Evolutionary conservation across 92 coral and sea anemone genomes (phyloP).

Genomic region (Phenganax stokvisi): DNA sequence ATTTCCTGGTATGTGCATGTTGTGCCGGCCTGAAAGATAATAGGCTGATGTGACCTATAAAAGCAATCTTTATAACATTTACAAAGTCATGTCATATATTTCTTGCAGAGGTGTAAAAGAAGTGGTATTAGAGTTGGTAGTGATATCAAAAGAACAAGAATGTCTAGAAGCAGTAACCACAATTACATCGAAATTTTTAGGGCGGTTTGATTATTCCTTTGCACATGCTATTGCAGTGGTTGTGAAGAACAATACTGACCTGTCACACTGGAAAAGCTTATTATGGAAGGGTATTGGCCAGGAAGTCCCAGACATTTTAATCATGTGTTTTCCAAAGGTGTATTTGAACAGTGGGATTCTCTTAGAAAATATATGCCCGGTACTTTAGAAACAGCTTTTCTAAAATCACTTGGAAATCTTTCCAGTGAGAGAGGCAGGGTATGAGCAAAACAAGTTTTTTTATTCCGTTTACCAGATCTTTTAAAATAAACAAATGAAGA

Average conservation of each 20-base stretch:
- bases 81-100: not conserved
- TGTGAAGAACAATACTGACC: constrained; percentile 20
- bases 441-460: not conserved
- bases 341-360: constrained; percentile 10
- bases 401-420: constrained; percentile 10
- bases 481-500: not conserved
- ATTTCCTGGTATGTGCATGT: no score
- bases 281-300: constrained; percentile 25
- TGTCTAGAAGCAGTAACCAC: no score
- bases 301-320: constrained; percentile 16
- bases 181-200: not conserved
- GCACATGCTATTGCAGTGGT: constrained; percentile 16
- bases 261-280: not conserved
- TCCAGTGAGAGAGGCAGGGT: constrained; percentile 31
- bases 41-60: no score
- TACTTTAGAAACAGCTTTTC: constrained; percentile 24
- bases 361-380: constrained; percentile 16
- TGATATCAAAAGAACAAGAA: no score
- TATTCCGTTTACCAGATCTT: not conserved
- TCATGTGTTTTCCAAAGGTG: not conserved
- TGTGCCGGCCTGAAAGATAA: no score
- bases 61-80: no score
- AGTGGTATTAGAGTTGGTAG: no score
- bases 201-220: constrained; percentile 13
- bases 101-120: not conserved